These are phyloP conservation scores for Escarpia spicata DNA, from an alignment of 2,888 invertebrate genomes.

Conservation along the genomic window DNA sequence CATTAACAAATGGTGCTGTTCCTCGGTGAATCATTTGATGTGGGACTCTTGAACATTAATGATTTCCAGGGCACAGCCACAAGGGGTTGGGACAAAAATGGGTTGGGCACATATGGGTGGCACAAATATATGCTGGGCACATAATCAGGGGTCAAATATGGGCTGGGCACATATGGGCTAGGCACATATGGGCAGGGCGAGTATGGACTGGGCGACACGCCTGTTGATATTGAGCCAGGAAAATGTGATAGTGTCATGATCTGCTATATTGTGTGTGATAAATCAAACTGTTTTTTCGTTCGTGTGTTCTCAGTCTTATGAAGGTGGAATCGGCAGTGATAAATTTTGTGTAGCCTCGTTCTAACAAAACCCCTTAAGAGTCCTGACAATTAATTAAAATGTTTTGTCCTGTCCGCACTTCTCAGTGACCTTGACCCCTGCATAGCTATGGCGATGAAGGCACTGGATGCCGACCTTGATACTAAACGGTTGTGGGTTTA, in stretches of 20 bases:
- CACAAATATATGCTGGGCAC: no score
- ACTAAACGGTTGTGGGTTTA: background rate
- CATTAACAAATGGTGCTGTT: background rate
- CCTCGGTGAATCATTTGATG: background rate
- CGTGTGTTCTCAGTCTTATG: background rate
- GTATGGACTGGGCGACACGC: background rate
- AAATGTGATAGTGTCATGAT: background rate
- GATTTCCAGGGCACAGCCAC: background rate
- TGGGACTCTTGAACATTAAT: background rate
- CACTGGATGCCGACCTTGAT: background rate
- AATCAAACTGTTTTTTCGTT: conserved; percentile 1
- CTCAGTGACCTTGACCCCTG: background rate
- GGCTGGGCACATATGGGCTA: no score
- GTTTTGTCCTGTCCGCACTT: background rate
- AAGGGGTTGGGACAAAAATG: background rate
- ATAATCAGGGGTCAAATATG: no score
- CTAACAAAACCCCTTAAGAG: background rate
- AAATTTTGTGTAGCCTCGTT: background rate
- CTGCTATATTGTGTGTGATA: conserved; percentile 16
- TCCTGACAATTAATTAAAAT: background rate
- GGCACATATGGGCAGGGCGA: no score
- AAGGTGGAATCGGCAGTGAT: background rate
- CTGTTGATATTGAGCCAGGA: background rate
- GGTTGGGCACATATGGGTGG: background rate
- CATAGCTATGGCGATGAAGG: background rate